A percentile compares a stretch with the other conserved stretches of the same genome.
Evolutionary conservation across 2,797 vertebrate species (phyloP).

Genomic region (Macroramphosus scolopax): DNA sequence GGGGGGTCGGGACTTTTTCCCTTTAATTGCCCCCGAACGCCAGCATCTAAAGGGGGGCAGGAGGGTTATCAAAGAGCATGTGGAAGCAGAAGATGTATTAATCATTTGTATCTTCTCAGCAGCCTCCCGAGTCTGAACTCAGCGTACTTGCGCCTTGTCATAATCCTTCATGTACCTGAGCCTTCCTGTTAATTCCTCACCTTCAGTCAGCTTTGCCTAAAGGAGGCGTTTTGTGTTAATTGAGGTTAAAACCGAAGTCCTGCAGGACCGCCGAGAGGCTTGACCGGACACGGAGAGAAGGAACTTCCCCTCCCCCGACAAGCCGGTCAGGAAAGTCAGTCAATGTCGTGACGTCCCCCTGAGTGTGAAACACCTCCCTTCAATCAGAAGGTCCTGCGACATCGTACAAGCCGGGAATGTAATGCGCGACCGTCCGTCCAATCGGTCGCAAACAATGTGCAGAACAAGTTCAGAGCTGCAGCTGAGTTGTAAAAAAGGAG

Average conservation of each 20-base stretch:
- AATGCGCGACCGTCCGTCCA: no score
- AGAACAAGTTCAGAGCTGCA: no score
- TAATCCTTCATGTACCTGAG: no score
- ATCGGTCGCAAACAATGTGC: no score
- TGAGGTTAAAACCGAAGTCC: slow-evolving; percentile 8
- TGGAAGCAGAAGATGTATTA: slow-evolving; percentile 7
- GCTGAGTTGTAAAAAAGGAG: no score
- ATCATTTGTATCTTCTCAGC: slow-evolving; percentile 24
- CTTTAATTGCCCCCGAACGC: slow-evolving; percentile 61
- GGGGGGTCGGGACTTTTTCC: slow-evolving; percentile 33
- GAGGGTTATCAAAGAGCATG: slow-evolving; percentile 54
- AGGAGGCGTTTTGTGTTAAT: slow-evolving; percentile 1
- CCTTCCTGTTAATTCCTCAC: neutral
- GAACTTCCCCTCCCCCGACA: neutral
- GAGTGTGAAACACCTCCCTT: neutral
- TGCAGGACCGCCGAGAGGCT: neutral
- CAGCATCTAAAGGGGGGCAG: no score
- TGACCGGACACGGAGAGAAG: neutral
- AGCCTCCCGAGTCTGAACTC: neutral
- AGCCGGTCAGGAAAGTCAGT: slow-evolving; percentile 4
- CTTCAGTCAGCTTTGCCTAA: slow-evolving; percentile 4
- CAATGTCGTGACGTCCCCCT: slow-evolving; percentile 1
- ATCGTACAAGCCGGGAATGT: no score
- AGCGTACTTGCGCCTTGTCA: neutral
- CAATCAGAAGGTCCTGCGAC: no score